Base-by-base conservation (phyloP, 2,113 vertebrate genomes). In the Coryphaenoides rupestris region DNA sequence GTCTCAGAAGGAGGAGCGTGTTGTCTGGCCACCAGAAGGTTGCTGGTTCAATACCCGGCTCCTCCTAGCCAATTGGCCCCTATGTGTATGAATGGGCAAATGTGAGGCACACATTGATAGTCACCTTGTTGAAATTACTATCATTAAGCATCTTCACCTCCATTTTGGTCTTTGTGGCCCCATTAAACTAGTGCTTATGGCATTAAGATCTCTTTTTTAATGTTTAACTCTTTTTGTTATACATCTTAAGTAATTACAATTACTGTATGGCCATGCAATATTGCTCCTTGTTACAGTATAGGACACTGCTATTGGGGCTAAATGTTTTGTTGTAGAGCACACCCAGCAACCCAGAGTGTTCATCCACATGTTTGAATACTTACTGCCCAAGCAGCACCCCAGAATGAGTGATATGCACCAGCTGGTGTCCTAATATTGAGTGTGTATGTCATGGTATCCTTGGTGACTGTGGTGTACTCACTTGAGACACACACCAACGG, bases 381-480 rank as follows among this genome's bases (percentile, higher is more conserved):
- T 66, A 50, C 74, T 76, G 72, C 72, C 66, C 75, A 68, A 77
- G 67, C 55, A 55, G 70, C 66, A 70, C 73, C 72, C 70, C 60
- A 75, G 61, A 67, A 81, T 59, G 74, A 64, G 64, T 56, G 77
- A 84, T 78, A 70, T 73, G 65, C 66, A 80, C 83, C 86, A 89
- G 81, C 82, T 90, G 84, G 76, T 86, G 74, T 79, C 74, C 74
- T 66, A 69, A 46, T 73, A 71, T 72, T 60, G 62, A 70, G 82
- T 82, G 85, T 89, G 57, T 86, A 74, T 89, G 86, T 89, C 80
- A 84, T 62, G 72, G 69, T 79, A 63, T 69, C 75, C 76, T 75
- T 78, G 76, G 78, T 22, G 60, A 86, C 67, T 58, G 14, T 40
- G 33, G 53, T 79, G 62, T 70, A 22, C 69, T 76, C 26, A 53